These are phyloP conservation scores for Phalacrocorax carbo DNA, from an alignment of 2,113 vertebrate species.

Conservation along the genomic window DNA sequence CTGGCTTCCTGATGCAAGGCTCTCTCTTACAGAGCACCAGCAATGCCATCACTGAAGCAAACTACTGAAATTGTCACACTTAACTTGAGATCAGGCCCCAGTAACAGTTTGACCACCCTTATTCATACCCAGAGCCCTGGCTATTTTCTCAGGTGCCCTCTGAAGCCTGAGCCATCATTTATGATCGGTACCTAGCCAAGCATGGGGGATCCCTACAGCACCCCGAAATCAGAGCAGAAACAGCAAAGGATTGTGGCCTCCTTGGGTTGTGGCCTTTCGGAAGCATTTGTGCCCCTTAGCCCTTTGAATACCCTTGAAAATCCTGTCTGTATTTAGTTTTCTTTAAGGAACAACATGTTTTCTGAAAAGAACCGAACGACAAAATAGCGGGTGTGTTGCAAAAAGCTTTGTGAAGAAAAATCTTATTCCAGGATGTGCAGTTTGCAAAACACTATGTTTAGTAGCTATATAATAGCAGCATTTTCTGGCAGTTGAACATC, in stretches of 20 bases:
- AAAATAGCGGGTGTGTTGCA: neutral
- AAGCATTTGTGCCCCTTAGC: neutral
- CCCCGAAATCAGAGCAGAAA: neutral
- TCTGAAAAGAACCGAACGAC: neutral
- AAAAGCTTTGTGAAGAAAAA: conserved; percentile 15
- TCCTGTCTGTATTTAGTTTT: neutral
- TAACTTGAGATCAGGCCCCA: neutral
- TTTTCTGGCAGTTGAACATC: conserved; percentile 45
- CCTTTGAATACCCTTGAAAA: neutral
- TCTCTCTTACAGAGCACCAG: neutral
- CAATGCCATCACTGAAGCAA: neutral
- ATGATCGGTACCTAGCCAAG: neutral
- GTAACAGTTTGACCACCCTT: neutral
- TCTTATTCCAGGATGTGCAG: conserved; percentile 26
- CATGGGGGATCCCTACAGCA: neutral
- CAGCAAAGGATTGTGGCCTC: neutral
- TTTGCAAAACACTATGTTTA: conserved; percentile 52
- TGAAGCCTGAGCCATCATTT: neutral
- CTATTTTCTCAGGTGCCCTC: neutral
- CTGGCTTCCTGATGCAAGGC: neutral
- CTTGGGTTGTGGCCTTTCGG: neutral
- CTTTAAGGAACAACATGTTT: conserved; percentile 20
- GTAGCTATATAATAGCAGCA: conserved; percentile 31
- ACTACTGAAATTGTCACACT: neutral
- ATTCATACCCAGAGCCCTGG: neutral